Evolutionary conservation across 2,113 vertebrate species (phyloP).

Genomic region (Platysternon megacephalum): DNA sequence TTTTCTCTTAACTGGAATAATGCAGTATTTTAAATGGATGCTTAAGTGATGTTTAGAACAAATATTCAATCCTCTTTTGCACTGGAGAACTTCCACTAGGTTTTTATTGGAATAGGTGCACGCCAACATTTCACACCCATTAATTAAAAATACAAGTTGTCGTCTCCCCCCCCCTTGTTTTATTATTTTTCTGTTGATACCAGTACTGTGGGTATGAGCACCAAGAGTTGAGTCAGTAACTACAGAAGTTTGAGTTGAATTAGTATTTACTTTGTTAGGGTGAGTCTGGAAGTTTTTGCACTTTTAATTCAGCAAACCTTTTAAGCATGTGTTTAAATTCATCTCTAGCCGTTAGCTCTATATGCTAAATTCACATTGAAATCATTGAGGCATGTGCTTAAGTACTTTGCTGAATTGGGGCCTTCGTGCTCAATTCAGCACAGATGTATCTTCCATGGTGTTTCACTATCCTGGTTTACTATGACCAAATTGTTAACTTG

Average conservation of each 20-base stretch:
- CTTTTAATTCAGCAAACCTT: neutral
- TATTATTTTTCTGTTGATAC: neutral
- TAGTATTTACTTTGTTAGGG: neutral
- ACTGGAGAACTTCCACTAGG: neutral
- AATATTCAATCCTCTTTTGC: neutral
- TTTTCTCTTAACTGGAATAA: slow-evolving; percentile 21
- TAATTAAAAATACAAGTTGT: neutral
- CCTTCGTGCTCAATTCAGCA: fast-evolving
- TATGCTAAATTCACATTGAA: neutral
- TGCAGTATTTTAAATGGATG: slow-evolving; percentile 20
- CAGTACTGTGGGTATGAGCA: neutral
- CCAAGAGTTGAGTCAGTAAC: fast-evolving
- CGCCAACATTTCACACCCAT: neutral
- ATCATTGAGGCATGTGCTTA: too few relatives aligned
- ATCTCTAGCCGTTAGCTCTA: neutral
- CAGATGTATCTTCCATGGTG: neutral
- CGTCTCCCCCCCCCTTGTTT: neutral
- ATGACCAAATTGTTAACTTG: neutral
- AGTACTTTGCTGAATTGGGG: neutral
- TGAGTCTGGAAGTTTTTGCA: neutral
- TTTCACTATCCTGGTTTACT: neutral
- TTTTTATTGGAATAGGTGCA: neutral
- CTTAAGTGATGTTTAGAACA: slow-evolving; percentile 3
- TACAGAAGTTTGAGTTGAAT: neutral
- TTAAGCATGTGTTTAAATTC: neutral